Evolutionary conservation across 2,113 vertebrate species (phyloP), one percentile per base, ranked within the genome.

Genomic region (Meles meles): DNA sequence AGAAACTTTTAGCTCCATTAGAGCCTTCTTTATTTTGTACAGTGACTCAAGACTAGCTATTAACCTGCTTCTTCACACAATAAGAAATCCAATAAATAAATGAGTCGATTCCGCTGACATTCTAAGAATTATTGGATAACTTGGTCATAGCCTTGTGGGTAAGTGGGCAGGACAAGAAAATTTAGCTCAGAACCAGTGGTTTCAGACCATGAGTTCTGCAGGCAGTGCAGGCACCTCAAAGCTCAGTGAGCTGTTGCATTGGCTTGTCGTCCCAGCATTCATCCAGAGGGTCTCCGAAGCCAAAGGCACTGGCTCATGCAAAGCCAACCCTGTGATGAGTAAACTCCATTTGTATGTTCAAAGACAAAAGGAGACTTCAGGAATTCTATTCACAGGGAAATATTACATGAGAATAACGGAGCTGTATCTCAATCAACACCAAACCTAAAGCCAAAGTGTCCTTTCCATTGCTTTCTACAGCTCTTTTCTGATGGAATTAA

Each of bases 41-140:
- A 7, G 12, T 23, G 21, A 14, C 55, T 93, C n/a, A 49, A 57
- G 55, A 80, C 8, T 67, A 69, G 29, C 31, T 74, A 67, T 72
- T 85, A 81, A 49, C 7, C 44, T 93, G 72, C 27, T 90, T 86
- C 52, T 82, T 69, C 59, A 9, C 18, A 79, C 9, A 55, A 71
- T 4, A 77, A 77, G 31, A 89, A 94, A 81, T 42, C n/a, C 39
- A 65, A 72, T 47, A 84, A 84, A 61, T 72, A 88, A 69, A 44
- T 74, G 93, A 91, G 69, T 6, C 47, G 23, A 83, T 96, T 98
- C 94, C 94, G 63, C 17, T 89, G 90, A 90, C 93, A 77, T 49
- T 83, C 67, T 89, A 91, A n/a, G 61, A 84, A 89, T 65, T 34
- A 9, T 69, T 47, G 69, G 20, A 76, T 44, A 74, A 77, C 20